Evolutionary conservation across 1,140 invertebrate genomes (phyloP).

Genomic region (Drosophila lini): DNA sequence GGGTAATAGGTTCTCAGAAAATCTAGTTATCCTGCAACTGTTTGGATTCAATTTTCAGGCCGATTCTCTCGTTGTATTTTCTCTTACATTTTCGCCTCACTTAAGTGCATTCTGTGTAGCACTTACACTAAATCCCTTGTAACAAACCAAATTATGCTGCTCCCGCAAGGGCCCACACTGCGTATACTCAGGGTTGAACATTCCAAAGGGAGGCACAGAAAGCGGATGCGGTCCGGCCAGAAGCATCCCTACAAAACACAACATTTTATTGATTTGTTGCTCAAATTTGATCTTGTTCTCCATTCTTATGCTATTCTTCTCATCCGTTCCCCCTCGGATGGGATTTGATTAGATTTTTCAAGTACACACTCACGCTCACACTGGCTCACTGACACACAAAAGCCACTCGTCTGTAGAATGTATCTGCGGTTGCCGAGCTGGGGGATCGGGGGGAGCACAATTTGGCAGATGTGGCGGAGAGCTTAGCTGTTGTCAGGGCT

Average conservation of each 20-base stretch:
- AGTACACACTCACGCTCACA: constrained; percentile 18
- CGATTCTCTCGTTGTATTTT: no score
- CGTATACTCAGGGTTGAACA: constrained; percentile 58
- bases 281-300: constrained; percentile 62
- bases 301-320: constrained; percentile 32
- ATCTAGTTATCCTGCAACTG: constrained; percentile 1
- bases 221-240: constrained; percentile 5
- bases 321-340: constrained; percentile 22
- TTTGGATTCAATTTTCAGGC: background rate
- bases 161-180: constrained; percentile 27
- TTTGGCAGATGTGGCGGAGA: constrained; percentile 22
- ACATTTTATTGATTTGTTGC: constrained; percentile 65
- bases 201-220: constrained; percentile 1
- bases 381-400: constrained; percentile 28
- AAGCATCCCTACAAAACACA: constrained; percentile 29
- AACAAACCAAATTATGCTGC: constrained; percentile 2
- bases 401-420: constrained; percentile 46
- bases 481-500: constrained; percentile 55
- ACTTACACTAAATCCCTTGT: constrained; percentile 2
- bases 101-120: constrained; percentile 32
- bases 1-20: background rate
- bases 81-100: no score
- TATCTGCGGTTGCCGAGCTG: constrained; percentile 49
- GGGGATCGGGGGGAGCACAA: constrained; percentile 16
- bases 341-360: constrained; percentile 70